phyloP scores from a whole-genome alignment of 2,888 invertebrate genomes.

The Crossocerus cetratus region DNA sequence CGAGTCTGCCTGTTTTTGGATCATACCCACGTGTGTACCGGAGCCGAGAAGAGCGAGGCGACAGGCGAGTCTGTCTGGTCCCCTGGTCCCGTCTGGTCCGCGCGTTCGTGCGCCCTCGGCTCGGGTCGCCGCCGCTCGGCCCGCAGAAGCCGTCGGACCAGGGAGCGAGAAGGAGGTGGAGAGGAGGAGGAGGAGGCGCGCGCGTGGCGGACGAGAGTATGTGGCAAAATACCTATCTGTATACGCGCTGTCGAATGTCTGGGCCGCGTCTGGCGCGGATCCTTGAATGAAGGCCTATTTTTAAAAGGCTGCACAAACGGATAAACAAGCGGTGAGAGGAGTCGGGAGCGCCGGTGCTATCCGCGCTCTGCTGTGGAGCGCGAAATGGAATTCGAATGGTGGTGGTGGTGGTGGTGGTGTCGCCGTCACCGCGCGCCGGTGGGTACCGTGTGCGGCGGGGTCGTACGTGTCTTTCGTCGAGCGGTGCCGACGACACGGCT shows the following conservation, averaged over 20 bases:
- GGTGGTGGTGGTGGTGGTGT: slow-evolving; percentile 11
- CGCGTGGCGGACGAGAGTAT: slow-evolving; percentile 30
- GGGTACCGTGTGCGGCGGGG: slow-evolving; percentile 1
- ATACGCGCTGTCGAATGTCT: slow-evolving; percentile 67
- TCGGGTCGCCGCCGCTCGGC: too few relatives aligned
- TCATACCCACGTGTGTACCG: not conserved
- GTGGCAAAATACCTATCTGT: slow-evolving; percentile 60
- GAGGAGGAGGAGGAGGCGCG: slow-evolving; percentile 25
- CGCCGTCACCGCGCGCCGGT: not conserved
- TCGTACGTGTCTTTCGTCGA: slow-evolving; percentile 31
- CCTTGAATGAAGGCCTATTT: slow-evolving; percentile 74
- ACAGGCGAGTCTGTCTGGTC: too few relatives aligned
- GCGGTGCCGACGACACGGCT: slow-evolving; percentile 7
- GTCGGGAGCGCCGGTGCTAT: slow-evolving; percentile 18
- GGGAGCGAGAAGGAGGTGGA: slow-evolving; percentile 2
- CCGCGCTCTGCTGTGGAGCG: slow-evolving; percentile 21
- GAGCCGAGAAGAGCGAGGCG: too few relatives aligned
- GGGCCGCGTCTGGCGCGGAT: slow-evolving; percentile 68
- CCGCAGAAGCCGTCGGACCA: not conserved
- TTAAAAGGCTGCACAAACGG: slow-evolving; percentile 67
- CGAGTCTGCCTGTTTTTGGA: not conserved
- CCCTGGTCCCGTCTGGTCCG: too few relatives aligned
- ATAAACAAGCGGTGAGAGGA: slow-evolving; percentile 60
- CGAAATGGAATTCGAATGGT: slow-evolving; percentile 53
- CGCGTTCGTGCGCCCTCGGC: too few relatives aligned